These are phyloP conservation scores for Elaphurus davidianus DNA, from an alignment of 2,113 vertebrate species.

Conservation along the genomic window DNA sequence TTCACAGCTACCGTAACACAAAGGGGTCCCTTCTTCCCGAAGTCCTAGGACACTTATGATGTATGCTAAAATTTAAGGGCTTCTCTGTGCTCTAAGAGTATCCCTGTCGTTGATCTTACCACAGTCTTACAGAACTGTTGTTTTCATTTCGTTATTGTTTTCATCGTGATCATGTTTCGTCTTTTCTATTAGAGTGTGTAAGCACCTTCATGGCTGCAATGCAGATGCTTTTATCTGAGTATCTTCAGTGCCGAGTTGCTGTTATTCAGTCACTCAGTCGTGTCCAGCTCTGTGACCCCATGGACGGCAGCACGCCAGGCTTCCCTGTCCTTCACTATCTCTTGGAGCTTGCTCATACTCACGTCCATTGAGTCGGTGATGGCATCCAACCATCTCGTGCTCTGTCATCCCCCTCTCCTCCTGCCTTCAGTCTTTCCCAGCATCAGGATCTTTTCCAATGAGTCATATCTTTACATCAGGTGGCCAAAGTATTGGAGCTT, in stretches of 20 bases:
- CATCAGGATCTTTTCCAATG: background rate
- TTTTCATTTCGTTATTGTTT: background rate
- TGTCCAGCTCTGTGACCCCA: background rate
- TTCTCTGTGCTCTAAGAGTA: background rate
- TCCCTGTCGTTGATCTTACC: background rate
- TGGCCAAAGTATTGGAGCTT: background rate
- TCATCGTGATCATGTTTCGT: background rate
- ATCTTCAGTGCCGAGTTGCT: background rate
- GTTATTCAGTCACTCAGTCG: background rate
- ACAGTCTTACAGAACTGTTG: background rate
- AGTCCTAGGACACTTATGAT: background rate
- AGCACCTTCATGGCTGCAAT: background rate
- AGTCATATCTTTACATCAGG: background rate
- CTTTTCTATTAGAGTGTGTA: background rate
- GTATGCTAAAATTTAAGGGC: accelerated
- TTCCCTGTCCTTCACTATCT: background rate
- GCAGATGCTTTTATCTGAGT: background rate
- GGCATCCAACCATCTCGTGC: background rate
- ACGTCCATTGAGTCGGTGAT: background rate
- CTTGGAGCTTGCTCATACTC: background rate
- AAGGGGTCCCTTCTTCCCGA: background rate
- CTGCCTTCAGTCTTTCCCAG: background rate
- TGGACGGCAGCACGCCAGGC: background rate
- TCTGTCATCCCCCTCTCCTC: background rate
- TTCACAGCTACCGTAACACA: background rate